Evolutionary conservation across 2,113 vertebrate genomes (phyloP), one percentile per base, ranked within the genome.

Genomic region (Ammospiza caudacuta): DNA sequence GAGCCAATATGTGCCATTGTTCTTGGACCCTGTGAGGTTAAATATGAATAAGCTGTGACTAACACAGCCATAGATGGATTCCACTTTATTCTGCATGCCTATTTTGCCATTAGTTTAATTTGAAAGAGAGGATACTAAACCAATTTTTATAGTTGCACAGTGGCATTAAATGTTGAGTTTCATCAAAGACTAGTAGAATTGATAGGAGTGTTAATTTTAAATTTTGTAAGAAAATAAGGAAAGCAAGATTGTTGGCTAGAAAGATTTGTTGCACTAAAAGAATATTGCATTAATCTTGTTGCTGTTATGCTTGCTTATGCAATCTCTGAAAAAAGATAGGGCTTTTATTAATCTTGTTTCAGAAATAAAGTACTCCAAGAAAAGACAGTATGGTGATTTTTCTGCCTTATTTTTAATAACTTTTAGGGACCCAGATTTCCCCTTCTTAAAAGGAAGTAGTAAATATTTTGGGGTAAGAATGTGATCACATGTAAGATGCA

Each of bases 41-140:
- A 78, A 79, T 79, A 61, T 46, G 89, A 87, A 58, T 39, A 91
- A 79, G 2, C 58, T 93, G 75, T 90, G 86, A 88, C 51, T 80
- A 88, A 67, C 0, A 0, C 27, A 64, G n/a, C 31, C 49, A 13
- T n/a, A 59, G 84, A 25, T 39, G 62, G 70, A 76, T 79, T 85
- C 21, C 23, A 28, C 81, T 94, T 91, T 58, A 54, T 76, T 85
- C 47, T 87, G 25, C 33, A 37, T 39, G 37, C 57, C 41, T 85
- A 15, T 83, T 92, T 83, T 46, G 8, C 91, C 59, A 70, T 76
- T 74, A 43, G 18, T 69, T 85, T 90, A 15, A n/a, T 83, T 85
- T 80, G 54, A 82, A 94, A 87, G 46, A 59, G 46, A 41, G 31
- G 79, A 12, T 33, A 83, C 49, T 87, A 83, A 94, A 76, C 18